These are phyloP conservation scores for Erinaceus europaeus DNA, from an alignment of 2,113 vertebrate genomes.

Conservation along the genomic window DNA sequence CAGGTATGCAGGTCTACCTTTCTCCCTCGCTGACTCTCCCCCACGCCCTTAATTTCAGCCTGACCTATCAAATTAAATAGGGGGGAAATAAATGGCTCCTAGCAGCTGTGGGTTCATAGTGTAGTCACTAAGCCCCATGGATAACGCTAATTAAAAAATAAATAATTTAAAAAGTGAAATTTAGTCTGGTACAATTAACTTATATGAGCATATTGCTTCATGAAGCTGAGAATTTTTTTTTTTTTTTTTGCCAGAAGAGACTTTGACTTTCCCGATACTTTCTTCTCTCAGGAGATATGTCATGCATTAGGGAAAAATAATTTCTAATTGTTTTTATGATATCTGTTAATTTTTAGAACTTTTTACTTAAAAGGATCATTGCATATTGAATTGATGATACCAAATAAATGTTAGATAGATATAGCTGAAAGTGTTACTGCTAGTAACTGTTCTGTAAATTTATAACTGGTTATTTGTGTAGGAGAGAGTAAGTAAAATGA, in stretches of 20 bases:
- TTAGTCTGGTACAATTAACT: background rate
- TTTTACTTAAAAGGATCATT: background rate
- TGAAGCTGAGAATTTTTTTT: background rate
- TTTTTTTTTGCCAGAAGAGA: background rate
- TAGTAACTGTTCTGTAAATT: background rate
- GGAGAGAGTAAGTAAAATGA: background rate
- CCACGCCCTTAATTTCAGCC: too few species aligned
- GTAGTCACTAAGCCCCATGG: too few species aligned
- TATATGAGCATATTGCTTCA: background rate
- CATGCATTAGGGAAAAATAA: background rate
- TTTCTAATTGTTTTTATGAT: background rate
- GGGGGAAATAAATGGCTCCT: too few species aligned
- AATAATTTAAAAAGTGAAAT: background rate
- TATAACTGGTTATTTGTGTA: slow-evolving; percentile 2
- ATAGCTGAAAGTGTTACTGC: background rate
- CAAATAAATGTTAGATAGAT: background rate
- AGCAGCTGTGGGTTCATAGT: too few species aligned
- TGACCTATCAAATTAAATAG: too few species aligned
- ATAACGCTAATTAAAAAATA: too few species aligned
- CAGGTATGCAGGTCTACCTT: too few species aligned
- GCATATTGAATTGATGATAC: background rate
- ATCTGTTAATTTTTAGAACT: background rate
- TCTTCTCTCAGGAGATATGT: background rate
- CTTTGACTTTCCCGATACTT: background rate
- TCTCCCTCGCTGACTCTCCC: too few species aligned